Percentiles rank a stretch among this genome's conserved stretches.
These are phyloP conservation scores for Drosophila burlai DNA, from an alignment of 1,140 invertebrate genomes.

Conservation along the genomic window DNA sequence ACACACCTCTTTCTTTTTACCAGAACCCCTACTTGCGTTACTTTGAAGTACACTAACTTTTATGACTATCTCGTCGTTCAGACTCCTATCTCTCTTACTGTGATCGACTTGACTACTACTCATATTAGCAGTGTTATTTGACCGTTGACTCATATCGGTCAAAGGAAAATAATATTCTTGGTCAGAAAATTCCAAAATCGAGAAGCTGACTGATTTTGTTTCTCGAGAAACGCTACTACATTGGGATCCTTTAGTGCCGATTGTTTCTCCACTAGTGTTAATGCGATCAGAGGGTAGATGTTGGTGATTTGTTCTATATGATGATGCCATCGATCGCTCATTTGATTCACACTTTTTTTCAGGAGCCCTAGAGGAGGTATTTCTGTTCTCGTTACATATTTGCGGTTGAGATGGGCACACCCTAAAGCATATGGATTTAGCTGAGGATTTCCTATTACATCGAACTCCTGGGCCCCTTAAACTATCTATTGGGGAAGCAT, in stretches of 20 bases:
- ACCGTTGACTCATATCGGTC: background rate
- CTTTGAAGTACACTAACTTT: background rate
- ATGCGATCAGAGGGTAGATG: background rate
- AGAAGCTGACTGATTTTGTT: background rate
- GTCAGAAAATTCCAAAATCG: background rate
- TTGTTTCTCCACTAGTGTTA: background rate
- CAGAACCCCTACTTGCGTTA: background rate
- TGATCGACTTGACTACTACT: background rate
- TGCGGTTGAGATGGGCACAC: background rate
- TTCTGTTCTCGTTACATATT: background rate
- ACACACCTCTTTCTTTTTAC: background rate
- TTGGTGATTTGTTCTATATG: background rate
- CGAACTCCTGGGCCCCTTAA: no score
- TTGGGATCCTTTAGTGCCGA: background rate
- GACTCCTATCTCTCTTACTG: background rate
- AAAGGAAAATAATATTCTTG: constrained; percentile 8
- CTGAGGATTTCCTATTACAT: background rate
- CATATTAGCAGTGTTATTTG: no score
- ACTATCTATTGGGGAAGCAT: no score
- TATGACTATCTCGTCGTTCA: background rate
- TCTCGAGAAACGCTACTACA: background rate
- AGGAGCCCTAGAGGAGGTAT: no score
- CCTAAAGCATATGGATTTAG: background rate
- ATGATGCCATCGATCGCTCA: background rate
- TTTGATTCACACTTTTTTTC: background rate